Evolutionary conservation across 1,140 invertebrate species (phyloP).

Genomic region (Nixonia krombeini): DNA sequence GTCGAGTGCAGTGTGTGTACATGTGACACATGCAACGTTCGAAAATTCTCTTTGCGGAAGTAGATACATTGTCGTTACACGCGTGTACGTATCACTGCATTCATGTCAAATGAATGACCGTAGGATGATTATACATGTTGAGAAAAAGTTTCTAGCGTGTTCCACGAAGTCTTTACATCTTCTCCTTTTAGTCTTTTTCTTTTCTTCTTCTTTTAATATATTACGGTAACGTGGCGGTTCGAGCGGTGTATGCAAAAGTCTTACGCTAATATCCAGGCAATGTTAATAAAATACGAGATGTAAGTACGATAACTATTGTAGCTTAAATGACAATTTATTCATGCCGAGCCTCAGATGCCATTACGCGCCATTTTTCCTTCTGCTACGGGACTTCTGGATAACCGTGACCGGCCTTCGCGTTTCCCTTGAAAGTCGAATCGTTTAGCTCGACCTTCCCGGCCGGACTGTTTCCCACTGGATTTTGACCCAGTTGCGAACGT

Average conservation of each 20-base stretch:
- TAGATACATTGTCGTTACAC: conserved; percentile 34
- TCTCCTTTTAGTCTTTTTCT: neutral
- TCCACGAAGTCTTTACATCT: conserved; percentile 14
- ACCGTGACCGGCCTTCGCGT: too few species aligned
- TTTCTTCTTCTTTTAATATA: conserved; percentile 19
- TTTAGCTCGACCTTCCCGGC: too few species aligned
- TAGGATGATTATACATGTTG: conserved; percentile 33
- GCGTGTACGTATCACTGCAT: conserved; percentile 47
- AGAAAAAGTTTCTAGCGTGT: conserved; percentile 25
- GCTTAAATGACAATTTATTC: conserved; percentile 69
- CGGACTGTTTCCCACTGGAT: too few species aligned
- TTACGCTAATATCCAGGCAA: conserved; percentile 53
- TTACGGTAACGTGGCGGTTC: conserved; percentile 29
- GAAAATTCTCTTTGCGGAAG: conserved; percentile 26
- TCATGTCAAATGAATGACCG: conserved; percentile 46
- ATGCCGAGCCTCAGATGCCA: conserved; percentile 64
- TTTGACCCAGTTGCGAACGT: too few species aligned
- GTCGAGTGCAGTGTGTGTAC: conserved; percentile 34
- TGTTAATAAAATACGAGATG: conserved; percentile 67
- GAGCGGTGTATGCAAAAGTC: conserved; percentile 31
- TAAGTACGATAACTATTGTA: conserved; percentile 72
- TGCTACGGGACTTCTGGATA: too few species aligned
- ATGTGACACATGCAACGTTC: conserved; percentile 10
- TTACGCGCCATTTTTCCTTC: too few species aligned
- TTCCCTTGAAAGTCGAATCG: too few species aligned